These are phyloP conservation scores for Macaria liturata DNA, from an alignment of 2,888 invertebrate genomes.

Conservation along the genomic window DNA sequence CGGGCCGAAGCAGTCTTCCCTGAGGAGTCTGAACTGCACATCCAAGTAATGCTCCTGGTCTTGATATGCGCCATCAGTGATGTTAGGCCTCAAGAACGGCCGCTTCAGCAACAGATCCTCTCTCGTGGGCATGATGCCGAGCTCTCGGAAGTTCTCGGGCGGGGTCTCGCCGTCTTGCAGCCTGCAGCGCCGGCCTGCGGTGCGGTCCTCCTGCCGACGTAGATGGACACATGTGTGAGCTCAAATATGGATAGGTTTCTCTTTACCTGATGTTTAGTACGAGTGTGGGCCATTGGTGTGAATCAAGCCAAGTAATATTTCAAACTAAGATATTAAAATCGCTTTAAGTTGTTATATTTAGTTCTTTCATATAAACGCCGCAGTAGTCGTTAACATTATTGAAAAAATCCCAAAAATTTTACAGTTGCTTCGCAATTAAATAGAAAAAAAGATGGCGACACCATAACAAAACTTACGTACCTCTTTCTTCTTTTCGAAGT, in stretches of 20 bases:
- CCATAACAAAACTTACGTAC: constrained; percentile 34
- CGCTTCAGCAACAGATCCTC: constrained; percentile 51
- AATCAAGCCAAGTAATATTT: no score
- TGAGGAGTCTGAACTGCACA: constrained; percentile 88
- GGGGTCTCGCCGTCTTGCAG: constrained; percentile 44
- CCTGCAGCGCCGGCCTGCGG: constrained; percentile 11
- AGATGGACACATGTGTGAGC: no score
- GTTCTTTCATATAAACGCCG: no score
- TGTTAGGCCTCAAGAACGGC: constrained; percentile 77
- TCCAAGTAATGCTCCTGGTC: constrained; percentile 89
- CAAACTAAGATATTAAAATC: no score
- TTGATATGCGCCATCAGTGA: constrained; percentile 83
- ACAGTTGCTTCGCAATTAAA: no score
- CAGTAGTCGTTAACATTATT: no score
- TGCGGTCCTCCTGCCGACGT: constrained; percentile 4
- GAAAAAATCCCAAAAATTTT: no score
- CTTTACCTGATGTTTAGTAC: no score
- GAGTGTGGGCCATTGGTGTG: no score
- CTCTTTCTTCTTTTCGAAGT: constrained; percentile 47
- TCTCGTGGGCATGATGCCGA: constrained; percentile 57
- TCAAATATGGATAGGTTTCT: no score
- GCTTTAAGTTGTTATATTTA: no score
- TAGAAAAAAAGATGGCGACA: no score
- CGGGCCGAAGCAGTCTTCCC: constrained; percentile 91
- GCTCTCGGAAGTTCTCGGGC: constrained; percentile 60